A percentile compares a stretch with the other conserved stretches of the same genome.
phyloP scores from a whole-genome alignment of 2,113 vertebrate genomes.

The Arvicanthis niloticus region DNA sequence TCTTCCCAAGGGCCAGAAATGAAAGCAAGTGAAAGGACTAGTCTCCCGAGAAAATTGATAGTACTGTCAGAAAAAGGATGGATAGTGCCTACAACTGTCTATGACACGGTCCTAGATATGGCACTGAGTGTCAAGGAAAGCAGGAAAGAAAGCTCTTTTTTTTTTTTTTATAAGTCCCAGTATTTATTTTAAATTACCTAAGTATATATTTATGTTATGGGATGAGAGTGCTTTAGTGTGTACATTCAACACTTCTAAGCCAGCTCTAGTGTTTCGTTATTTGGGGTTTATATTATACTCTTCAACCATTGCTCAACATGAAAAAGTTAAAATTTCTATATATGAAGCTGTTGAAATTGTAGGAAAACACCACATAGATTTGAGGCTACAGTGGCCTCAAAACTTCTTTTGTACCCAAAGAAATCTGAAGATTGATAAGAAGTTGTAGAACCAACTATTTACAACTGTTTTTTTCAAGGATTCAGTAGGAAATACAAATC shows the following conservation, averaged over 20 bases:
- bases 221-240: constrained; percentile 49
- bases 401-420: not conserved
- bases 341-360: constrained; percentile 30
- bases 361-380: constrained; percentile 1
- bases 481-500: constrained; percentile 45
- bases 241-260: constrained; percentile 62
- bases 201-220: constrained; percentile 64
- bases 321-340: constrained; percentile 57
- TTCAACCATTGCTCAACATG: constrained; percentile 46
- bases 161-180: constrained; percentile 54
- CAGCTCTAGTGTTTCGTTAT: constrained; percentile 20
- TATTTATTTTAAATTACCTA: constrained; percentile 63
- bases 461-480: constrained; percentile 8
- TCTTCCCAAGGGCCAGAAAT: not conserved
- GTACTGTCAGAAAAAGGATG: not conserved
- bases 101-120: not conserved
- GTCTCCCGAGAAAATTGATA: not conserved
- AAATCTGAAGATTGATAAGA: not conserved
- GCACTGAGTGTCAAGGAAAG: constrained; percentile 6
- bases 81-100: not conserved
- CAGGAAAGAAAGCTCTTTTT: not conserved
- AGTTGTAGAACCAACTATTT: constrained; percentile 6
- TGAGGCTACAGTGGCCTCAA: constrained; percentile 10
- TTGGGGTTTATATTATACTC: constrained; percentile 53
- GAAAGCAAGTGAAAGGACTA: not conserved